Evolutionary conservation across 2,113 vertebrate genomes (phyloP).

Genomic region (Promerops cafer): DNA sequence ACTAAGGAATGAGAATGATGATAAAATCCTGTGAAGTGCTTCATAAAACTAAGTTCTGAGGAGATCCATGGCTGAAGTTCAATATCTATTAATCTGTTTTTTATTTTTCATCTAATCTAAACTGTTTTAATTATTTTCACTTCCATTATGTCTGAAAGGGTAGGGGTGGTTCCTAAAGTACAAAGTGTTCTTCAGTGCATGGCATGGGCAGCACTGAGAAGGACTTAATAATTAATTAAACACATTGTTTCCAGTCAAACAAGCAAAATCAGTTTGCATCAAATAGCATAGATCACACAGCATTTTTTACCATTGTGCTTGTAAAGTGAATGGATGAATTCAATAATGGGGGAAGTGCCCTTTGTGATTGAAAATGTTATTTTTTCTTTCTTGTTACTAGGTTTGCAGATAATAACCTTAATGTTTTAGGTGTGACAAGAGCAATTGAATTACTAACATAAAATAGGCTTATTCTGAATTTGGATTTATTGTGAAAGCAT

Average conservation of each 20-base stretch:
- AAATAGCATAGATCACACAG: neutral
- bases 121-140: neutral
- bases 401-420: neutral
- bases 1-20: neutral
- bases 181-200: neutral
- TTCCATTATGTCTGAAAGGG: neutral
- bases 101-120: neutral
- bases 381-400: neutral
- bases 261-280: neutral
- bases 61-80: neutral
- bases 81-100: neutral
- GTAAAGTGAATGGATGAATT: neutral
- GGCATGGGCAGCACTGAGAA: neutral
- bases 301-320: neutral
- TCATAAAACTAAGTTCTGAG: neutral
- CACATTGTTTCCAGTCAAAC: neutral
- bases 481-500: neutral
- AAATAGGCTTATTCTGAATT: neutral
- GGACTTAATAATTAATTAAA: neutral
- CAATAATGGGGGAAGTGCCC: neutral
- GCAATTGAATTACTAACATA: neutral
- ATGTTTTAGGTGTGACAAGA: neutral
- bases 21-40: neutral
- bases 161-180: neutral
- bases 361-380: neutral